Evolutionary conservation across 23 tunicate genomes (phyloP), one percentile per base, ranked within the genome.

Genomic region (Ascidia mentula): DNA sequence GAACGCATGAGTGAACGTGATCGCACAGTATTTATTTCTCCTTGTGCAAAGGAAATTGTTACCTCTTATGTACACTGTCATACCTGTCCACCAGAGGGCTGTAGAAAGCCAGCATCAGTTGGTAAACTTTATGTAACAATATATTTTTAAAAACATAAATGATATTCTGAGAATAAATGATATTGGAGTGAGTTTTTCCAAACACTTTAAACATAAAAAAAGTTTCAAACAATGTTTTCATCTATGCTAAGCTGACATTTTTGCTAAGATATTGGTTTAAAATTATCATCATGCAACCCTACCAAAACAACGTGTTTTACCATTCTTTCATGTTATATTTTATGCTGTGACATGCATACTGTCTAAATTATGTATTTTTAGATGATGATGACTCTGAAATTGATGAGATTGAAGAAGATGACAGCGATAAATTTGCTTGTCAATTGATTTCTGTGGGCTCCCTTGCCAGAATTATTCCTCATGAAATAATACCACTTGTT

Each of bases 371-470:
- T 42, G 13, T 20, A 20, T 53, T 75, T 59, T 35, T 36, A 34
- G 46, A 34, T 59, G 72, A 13, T 33, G 69, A 59, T 32, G 87
- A 83, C 24, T 53, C 65, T 69, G 97, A 91, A 22, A 70, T 85
- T 72, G 87, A 91, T 73, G 97, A 91, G 38, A 40, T 86, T 15
- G 97, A 85, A 22, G 97, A 91, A 31, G 83, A 86, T 70, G 97
- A 91, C 40, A 46, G 71, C 17, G 87, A 81, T 3, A 79, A 74
- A 33, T 91, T 74, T 77, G 76, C 40, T 7, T 77, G 83, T 32
- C 97, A 91, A 35, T 38, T 91, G 36, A 85, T 86, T 79, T 86
- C 85, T 1, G 72, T 91, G 3, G 87, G 87, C 0, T 34, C 53
- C 15, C 83, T 91, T 6, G 87, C 84, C 2, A 45, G 97, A 42